phyloP scores from a whole-genome alignment of 2,888 invertebrate genomes.

The Hetaerina titia region DNA sequence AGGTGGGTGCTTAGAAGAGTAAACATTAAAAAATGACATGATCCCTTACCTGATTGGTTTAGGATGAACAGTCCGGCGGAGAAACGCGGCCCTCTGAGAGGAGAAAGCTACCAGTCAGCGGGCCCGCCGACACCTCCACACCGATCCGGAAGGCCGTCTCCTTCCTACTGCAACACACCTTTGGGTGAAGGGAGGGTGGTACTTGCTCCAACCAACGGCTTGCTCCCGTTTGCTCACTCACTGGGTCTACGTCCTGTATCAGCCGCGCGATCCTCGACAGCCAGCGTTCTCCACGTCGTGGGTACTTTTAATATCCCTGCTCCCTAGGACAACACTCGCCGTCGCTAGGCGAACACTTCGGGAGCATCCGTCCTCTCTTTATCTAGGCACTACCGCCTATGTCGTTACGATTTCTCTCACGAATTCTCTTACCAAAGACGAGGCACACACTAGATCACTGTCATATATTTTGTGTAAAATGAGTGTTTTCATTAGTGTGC shows the following conservation, averaged over 20 bases:
- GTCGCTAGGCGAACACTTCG: too few species aligned
- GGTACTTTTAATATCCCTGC: too few species aligned
- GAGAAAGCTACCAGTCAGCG: neutral
- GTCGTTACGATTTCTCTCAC: neutral
- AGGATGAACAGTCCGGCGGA: neutral
- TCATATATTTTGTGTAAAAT: neutral
- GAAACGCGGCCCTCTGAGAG: neutral
- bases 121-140: neutral
- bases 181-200: neutral
- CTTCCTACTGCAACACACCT: neutral
- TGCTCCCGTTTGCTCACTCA: neutral
- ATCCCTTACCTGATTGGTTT: neutral
- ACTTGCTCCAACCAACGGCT: neutral
- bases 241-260: neutral
- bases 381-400: too few species aligned
- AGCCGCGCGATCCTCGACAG: neutral
- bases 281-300: neutral
- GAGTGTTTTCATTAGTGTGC: neutral
- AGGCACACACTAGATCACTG: neutral
- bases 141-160: neutral
- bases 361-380: too few species aligned
- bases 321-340: too few species aligned
- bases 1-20: neutral
- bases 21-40: neutral
- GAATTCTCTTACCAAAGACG: neutral